These are phyloP conservation scores for Onthophagus sagittarius DNA, from an alignment of 2,888 invertebrate species.

Conservation along the genomic window DNA sequence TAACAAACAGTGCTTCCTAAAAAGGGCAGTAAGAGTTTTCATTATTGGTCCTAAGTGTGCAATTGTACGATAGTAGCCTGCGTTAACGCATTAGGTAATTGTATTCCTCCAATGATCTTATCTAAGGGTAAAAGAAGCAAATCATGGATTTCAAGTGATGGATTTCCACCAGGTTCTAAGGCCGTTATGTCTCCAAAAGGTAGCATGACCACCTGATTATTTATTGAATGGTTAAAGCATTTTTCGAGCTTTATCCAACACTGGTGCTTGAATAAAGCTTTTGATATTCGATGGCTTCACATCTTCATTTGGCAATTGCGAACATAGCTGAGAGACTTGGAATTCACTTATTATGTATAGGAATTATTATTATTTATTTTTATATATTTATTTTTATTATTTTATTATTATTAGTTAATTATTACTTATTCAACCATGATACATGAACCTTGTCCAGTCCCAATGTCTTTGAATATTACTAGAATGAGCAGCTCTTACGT, in stretches of 20 bases:
- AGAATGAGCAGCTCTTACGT: no score
- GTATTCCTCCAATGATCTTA: background rate
- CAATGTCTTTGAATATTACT: no score
- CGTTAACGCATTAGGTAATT: background rate
- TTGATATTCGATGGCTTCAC: constrained; percentile 30
- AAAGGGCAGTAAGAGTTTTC: background rate
- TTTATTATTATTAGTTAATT: no score
- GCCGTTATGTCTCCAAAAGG: background rate
- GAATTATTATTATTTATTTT: no score
- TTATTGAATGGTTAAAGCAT: no score
- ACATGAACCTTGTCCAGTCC: no score
- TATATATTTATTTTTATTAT: no score
- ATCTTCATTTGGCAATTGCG: constrained; percentile 28
- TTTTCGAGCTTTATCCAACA: background rate
- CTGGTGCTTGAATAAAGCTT: no score
- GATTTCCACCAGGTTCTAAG: background rate
- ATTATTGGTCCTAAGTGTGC: background rate
- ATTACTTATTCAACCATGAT: no score
- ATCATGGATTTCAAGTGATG: no score
- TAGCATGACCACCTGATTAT: background rate
- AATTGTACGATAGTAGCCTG: background rate
- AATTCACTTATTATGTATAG: constrained; percentile 33
- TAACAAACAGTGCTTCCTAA: background rate
- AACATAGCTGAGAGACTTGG: constrained; percentile 27
- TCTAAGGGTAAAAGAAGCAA: background rate